Conservation (phyloP, 2,113 vertebrate species). For the Oryzias curvinotus region DNA sequence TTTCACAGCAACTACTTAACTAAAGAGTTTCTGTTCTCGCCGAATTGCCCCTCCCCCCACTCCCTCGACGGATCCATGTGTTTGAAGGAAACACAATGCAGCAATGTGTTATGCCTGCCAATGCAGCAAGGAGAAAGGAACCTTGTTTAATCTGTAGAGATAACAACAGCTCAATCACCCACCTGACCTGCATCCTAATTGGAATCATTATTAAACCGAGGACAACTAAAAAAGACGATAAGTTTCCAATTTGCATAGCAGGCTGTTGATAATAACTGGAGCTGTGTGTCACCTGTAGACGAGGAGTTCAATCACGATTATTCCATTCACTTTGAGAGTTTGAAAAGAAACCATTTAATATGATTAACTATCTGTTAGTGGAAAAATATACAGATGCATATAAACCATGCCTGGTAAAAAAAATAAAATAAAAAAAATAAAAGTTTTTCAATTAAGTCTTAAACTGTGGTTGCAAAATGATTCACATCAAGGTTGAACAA, state of each 20-base stretch:
- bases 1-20: too few species aligned
- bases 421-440: too few species aligned
- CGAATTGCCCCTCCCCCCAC: slow-evolving; percentile 7
- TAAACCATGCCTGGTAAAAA: background rate
- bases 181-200: slow-evolving; percentile 74
- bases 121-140: slow-evolving; percentile 70
- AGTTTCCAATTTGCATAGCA: slow-evolving; percentile 56
- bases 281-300: slow-evolving; percentile 34
- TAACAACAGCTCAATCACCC: slow-evolving; percentile 72
- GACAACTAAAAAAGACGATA: slow-evolving; percentile 63
- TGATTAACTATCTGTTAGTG: slow-evolving; percentile 6
- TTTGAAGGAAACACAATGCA: slow-evolving; percentile 40
- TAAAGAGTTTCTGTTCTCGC: slow-evolving; percentile 12
- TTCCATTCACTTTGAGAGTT: slow-evolving; percentile 1
- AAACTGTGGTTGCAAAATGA: background rate
- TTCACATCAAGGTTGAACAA: too few species aligned
- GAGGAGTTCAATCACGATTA: slow-evolving; percentile 35
- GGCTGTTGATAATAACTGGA: slow-evolving; percentile 45
- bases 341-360: slow-evolving; percentile 26
- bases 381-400: slow-evolving; percentile 2
- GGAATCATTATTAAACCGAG: slow-evolving; percentile 64
- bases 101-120: slow-evolving; percentile 63
- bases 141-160: slow-evolving; percentile 72
- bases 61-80: slow-evolving; percentile 44
- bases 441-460: slow-evolving; percentile 5